These are phyloP conservation scores for Sprattus sprattus DNA, from an alignment of 2,113 vertebrate species.

Conservation along the genomic window DNA sequence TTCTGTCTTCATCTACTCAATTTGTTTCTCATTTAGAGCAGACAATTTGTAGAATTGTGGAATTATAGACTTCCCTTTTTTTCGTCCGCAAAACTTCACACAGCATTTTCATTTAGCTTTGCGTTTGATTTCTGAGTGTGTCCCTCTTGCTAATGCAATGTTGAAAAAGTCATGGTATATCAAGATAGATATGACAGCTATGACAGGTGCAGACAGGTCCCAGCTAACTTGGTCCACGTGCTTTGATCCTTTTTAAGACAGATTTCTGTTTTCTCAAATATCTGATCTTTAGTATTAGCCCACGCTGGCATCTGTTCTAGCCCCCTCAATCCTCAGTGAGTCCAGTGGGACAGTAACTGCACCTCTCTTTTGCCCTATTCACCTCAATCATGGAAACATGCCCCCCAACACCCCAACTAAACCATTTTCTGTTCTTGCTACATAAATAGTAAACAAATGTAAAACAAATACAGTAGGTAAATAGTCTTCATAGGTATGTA, in stretches of 20 bases:
- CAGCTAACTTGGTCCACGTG: neutral
- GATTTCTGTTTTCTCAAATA: neutral
- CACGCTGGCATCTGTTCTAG: neutral
- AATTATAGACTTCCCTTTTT: neutral
- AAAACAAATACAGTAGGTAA: neutral
- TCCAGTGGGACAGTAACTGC: neutral
- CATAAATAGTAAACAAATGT: no score
- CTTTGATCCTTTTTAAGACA: neutral
- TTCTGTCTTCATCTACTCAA: neutral
- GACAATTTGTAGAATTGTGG: neutral
- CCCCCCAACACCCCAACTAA: neutral
- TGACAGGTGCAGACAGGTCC: neutral
- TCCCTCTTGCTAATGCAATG: neutral
- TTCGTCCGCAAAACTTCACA: neutral
- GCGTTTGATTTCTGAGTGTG: conserved; percentile 1
- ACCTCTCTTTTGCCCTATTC: neutral
- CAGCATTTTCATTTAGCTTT: neutral
- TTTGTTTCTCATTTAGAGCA: neutral
- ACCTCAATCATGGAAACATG: neutral
- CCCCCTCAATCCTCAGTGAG: neutral
- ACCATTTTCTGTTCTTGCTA: neutral
- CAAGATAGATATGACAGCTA: neutral
- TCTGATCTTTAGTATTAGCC: neutral
- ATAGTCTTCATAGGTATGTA: neutral
- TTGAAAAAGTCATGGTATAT: neutral